Evolutionary conservation across 2,888 invertebrate species (phyloP).

Genomic region (Ophion slaviceki): DNA sequence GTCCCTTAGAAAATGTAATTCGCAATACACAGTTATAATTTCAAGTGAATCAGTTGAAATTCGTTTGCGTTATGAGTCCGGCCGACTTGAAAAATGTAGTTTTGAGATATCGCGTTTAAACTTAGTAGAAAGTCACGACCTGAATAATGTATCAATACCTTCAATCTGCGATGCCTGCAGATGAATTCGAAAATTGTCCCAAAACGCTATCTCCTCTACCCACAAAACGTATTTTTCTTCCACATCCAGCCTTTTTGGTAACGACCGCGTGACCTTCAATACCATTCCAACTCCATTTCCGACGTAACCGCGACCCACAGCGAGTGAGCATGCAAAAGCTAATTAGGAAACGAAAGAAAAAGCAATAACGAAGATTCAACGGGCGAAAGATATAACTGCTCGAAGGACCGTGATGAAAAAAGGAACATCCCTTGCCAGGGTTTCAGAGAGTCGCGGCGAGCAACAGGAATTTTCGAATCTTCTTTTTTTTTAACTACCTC

Average conservation of each 20-base stretch:
- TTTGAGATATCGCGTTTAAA: no score
- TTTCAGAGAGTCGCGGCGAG: conserved; percentile 29
- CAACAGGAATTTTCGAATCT: conserved; percentile 67
- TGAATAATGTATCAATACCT: no score
- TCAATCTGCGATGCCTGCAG: no score
- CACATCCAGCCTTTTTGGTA: background rate
- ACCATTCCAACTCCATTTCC: background rate
- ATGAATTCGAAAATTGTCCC: no score
- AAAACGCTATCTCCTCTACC: no score
- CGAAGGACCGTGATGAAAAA: background rate
- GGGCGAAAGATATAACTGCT: conserved; percentile 16
- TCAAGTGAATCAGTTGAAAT: no score
- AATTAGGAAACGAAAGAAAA: conserved; percentile 14
- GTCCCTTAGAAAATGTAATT: no score
- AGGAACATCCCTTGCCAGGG: conserved; percentile 18
- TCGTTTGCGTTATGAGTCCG: no score
- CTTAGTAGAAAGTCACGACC: no score
- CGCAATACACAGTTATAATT: no score
- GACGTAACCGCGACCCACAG: background rate
- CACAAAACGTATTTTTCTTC: background rate
- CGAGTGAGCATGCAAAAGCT: background rate
- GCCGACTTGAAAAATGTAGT: no score
- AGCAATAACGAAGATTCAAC: conserved; percentile 31
- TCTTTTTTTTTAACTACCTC: conserved; percentile 33
- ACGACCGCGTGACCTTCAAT: background rate